These are phyloP conservation scores for Notolepis coatsorum DNA, from an alignment of 2,797 vertebrate genomes.

Conservation along the genomic window DNA sequence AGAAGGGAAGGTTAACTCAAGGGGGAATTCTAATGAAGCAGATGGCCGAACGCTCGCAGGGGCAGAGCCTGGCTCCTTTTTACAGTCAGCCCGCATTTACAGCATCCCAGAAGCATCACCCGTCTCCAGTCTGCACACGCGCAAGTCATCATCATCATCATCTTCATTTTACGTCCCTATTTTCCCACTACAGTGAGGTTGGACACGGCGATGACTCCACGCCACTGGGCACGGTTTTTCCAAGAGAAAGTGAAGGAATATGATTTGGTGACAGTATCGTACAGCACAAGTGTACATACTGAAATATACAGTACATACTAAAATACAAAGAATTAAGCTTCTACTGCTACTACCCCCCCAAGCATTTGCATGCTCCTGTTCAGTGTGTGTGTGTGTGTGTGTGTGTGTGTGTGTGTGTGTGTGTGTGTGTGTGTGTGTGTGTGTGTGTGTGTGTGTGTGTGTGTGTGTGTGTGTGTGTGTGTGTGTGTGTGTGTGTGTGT, in stretches of 20 bases:
- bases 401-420: too few relatives aligned
- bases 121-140: too few relatives aligned
- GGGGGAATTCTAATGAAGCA: slow-evolving; percentile 87
- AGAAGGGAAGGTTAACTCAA: slow-evolving; percentile 84
- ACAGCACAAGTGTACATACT: neutral
- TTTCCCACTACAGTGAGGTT: too few relatives aligned
- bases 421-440: too few relatives aligned
- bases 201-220: too few relatives aligned
- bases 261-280: neutral
- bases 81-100: slow-evolving; percentile 73
- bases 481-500: neutral
- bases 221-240: too few relatives aligned
- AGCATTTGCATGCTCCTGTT: too few relatives aligned
- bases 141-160: too few relatives aligned
- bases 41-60: slow-evolving; percentile 81
- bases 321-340: too few relatives aligned
- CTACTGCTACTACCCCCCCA: too few relatives aligned
- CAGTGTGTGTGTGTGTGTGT: too few relatives aligned
- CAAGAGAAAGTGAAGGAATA: neutral
- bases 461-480: neutral
- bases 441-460: neutral
- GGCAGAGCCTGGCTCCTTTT: slow-evolving; percentile 72
- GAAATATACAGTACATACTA: neutral
- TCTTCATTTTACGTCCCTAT: too few relatives aligned
- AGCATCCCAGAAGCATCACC: slow-evolving; percentile 70